Percentiles rank a stretch among this genome's conserved stretches.
phyloP scores from a whole-genome alignment of 2,888 invertebrate species.

The Rotaria socialis region DNA sequence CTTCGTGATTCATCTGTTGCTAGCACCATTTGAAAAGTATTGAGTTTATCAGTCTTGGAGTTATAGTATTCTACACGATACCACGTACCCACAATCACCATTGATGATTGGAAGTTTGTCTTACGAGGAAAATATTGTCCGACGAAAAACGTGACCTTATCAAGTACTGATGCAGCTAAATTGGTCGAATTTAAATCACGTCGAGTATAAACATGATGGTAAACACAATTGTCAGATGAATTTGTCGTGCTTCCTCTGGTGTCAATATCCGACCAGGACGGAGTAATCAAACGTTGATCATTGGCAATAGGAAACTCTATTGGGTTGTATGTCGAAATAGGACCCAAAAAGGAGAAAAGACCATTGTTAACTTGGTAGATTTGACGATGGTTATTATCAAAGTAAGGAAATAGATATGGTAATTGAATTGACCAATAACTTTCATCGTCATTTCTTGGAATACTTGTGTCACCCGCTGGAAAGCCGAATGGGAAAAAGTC shows the following conservation, averaged over 20 bases:
- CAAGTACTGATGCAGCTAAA: neutral
- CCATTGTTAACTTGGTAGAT: constrained; percentile 34
- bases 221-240: neutral
- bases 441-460: neutral
- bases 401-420: neutral
- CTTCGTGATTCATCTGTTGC: constrained; percentile 47
- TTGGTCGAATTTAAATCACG: neutral
- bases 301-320: neutral
- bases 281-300: neutral
- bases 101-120: neutral
- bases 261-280: constrained; percentile 38
- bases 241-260: neutral
- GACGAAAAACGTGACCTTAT: neutral
- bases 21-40: constrained; percentile 49
- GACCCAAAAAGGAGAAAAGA: constrained; percentile 20
- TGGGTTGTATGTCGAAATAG: neutral
- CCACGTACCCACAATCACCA: constrained; percentile 40
- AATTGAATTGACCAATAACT: neutral
- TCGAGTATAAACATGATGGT: neutral
- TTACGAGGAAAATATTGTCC: neutral
- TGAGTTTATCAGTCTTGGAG: neutral
- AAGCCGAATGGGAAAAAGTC: constrained; percentile 17
- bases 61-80: neutral
- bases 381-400: constrained; percentile 1
- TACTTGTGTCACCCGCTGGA: neutral